Evolutionary conservation across 1,140 invertebrate species (phyloP), one percentile per base, ranked within the genome.

Genomic region (Maconellicoccus hirsutus): DNA sequence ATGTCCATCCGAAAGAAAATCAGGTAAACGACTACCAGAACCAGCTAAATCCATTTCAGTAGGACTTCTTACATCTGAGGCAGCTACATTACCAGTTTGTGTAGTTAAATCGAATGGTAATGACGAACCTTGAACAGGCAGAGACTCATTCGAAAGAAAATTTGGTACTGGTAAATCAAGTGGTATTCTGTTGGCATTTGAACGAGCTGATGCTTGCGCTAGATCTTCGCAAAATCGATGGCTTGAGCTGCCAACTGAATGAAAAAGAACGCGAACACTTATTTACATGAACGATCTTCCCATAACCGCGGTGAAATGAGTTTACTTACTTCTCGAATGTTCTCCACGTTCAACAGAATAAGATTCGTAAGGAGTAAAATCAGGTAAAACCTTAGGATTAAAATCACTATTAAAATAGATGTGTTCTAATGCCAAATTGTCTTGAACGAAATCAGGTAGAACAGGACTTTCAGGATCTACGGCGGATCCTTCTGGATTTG

Each of bases 361-460:
- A 16, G 42, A 52, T 52, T 52, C 42, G 22, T 26, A 66, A 6
- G 61, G 25, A 4, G 61, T 26, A 66, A 66, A 66, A 66, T 66
- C 61, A 25, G 61, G 61, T 23, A 66, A 66, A 66, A 25, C 25
- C 25, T 66, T 23, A 10, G 25, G 10, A 66, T 66, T 66, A 26
- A 66, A 23, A 73, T 70, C 71, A 16, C 23, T 33, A 39, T 52
- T 73, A 10, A 72, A 42, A 69, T 72, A 73, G 8, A 72, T 26
- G 38, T 73, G 73, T 72, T 85, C 84, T n/a, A 84, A 79, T 12
- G 84, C 81, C 33, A 85, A 75, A 76, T 85, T 83, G 77, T 85
- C 84, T 73, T 85, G 84, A 10, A 85, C 84, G 77, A 85, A 85
- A 73, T 85, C 84, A 7, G 84, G 84, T 19, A 85, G 74, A 71